phyloP scores from a whole-genome alignment of 2,113 vertebrate species.

The Beaufortia kweichowensis region DNA sequence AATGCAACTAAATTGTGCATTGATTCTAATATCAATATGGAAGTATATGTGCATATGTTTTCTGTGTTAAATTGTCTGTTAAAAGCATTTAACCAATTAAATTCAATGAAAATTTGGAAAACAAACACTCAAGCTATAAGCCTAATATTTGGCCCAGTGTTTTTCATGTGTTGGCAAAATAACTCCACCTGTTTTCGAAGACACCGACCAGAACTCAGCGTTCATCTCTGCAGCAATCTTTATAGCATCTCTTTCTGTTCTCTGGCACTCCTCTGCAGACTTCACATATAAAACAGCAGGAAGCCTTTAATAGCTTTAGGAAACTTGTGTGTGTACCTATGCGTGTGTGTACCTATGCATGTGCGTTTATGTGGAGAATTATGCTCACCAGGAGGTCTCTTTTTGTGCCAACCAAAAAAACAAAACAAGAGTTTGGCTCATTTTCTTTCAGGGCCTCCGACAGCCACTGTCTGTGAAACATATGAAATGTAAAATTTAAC shows the following conservation, averaged over 20 bases:
- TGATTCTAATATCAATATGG: too few relatives aligned
- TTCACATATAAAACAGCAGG: conserved; percentile 50
- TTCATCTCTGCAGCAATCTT: conserved; percentile 80
- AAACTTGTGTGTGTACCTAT: background rate
- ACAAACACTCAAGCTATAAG: too few relatives aligned
- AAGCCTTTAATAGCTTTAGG: background rate
- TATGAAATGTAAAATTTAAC: too few relatives aligned
- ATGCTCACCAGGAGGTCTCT: conserved; percentile 84
- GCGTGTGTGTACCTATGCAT: background rate
- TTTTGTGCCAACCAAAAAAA: conserved; percentile 89
- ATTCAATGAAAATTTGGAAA: too few relatives aligned
- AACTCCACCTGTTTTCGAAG: conserved; percentile 84
- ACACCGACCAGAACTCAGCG: conserved; percentile 91
- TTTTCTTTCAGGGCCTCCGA: conserved; percentile 85
- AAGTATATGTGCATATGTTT: too few relatives aligned
- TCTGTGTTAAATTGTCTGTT: too few relatives aligned
- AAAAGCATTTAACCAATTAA: too few relatives aligned
- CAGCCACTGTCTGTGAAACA: conserved; percentile 82
- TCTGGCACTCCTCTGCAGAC: conserved; percentile 78
- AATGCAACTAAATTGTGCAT: too few relatives aligned
- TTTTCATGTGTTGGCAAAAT: background rate
- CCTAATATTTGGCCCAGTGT: too few relatives aligned
- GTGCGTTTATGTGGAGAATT: background rate
- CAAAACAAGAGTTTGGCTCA: conserved; percentile 75
- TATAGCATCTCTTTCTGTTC: conserved; percentile 82